A percentile compares a stretch with the other conserved stretches of the same genome.
Evolutionary conservation across 2,113 vertebrate genomes (phyloP).

Genomic region (Melanostigma gelatinosum): DNA sequence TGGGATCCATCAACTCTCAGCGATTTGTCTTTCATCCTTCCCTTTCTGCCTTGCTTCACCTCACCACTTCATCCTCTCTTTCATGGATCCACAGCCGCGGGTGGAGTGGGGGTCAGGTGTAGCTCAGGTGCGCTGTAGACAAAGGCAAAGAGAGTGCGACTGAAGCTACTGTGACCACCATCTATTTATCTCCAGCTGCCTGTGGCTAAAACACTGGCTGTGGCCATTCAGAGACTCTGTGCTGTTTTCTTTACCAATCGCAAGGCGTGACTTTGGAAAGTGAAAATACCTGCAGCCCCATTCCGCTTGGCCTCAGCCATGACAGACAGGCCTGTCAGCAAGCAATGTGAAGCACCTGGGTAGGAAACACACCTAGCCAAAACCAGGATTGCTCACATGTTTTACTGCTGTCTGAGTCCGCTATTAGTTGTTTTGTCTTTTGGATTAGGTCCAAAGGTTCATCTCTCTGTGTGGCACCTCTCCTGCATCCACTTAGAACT

Average conservation of each 20-base stretch:
- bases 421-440: conserved; percentile 69
- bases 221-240: conserved; percentile 28
- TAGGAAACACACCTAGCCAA: conserved; percentile 46
- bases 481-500: conserved; percentile 23
- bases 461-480: conserved; percentile 33
- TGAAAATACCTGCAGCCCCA: conserved; percentile 74
- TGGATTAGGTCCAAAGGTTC: conserved; percentile 51
- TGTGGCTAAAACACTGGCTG: conserved; percentile 57
- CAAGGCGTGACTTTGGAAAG: conserved; percentile 72
- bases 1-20: conserved; percentile 55
- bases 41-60: conserved; percentile 47
- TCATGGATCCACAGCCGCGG: conserved; percentile 29
- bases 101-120: conserved; percentile 38
- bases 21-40: conserved; percentile 50
- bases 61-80: conserved; percentile 41
- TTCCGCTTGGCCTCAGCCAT: conserved; percentile 64
- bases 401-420: conserved; percentile 56
- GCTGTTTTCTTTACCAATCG: conserved; percentile 67
- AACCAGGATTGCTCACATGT: conserved; percentile 35
- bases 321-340: conserved; percentile 61
- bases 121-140: conserved; percentile 73
- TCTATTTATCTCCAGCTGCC: conserved; percentile 63
- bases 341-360: conserved; percentile 66
- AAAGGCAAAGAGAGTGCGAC: conserved; percentile 55
- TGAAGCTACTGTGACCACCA: conserved; percentile 63